These are phyloP conservation scores for Cuculus canorus DNA, from an alignment of 2,797 vertebrate species.

Conservation along the genomic window DNA sequence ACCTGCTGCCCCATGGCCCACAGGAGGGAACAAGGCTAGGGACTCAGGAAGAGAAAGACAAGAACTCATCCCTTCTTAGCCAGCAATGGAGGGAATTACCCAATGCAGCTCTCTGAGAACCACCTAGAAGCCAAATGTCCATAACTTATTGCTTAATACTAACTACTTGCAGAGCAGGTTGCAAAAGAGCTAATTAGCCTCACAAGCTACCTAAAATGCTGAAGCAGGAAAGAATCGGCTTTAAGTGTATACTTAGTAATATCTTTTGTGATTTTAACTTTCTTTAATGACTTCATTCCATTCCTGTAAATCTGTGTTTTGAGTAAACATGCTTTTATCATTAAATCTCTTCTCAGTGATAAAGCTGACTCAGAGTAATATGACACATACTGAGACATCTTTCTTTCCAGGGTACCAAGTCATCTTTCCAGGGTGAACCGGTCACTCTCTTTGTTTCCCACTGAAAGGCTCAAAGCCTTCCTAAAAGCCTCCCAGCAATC, in stretches of 20 bases:
- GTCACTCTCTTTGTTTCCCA: background rate
- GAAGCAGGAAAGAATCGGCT: background rate
- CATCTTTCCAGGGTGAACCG: background rate
- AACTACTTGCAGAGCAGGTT: background rate
- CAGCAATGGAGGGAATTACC: background rate
- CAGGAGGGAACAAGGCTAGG: background rate
- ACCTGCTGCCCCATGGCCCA: background rate
- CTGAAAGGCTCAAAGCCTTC: conserved; percentile 20
- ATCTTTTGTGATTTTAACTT: conserved; percentile 27
- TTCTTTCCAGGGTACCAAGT: conserved; percentile 39
- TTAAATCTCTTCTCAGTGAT: conserved; percentile 49
- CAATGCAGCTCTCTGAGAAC: background rate
- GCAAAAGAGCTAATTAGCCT: background rate
- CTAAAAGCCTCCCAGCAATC: background rate
- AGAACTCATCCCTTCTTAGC: background rate
- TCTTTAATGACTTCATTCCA: background rate
- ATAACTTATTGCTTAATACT: background rate
- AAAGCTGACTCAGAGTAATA: conserved; percentile 66
- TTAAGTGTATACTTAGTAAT: background rate
- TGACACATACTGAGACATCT: conserved; percentile 15
- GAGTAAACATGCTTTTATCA: conserved; percentile 59
- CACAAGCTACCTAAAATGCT: background rate
- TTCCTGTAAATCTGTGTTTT: conserved; percentile 48
- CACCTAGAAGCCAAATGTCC: background rate
- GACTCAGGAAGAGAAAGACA: background rate